These are phyloP conservation scores for Scelioninae gen. 2 DNA, from an alignment of 2,888 invertebrate genomes.

Conservation along the genomic window DNA sequence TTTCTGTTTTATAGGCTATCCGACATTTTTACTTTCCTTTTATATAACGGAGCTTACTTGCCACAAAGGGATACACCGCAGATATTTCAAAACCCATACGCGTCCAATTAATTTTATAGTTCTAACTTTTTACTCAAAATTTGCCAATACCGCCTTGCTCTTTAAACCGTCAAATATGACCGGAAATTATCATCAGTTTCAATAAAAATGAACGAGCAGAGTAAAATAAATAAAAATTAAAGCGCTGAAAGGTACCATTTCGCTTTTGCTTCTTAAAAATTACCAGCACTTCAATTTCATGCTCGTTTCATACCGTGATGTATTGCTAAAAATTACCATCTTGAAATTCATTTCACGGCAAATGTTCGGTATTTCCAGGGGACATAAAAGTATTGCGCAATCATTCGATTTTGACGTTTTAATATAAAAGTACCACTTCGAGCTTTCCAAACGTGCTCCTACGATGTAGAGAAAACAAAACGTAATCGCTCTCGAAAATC, in stretches of 20 bases:
- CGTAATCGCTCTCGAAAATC: too few species aligned
- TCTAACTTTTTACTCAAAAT: not conserved
- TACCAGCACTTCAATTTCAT: slow-evolving; percentile 34
- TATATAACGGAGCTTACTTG: not conserved
- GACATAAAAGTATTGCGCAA: not conserved
- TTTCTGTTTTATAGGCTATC: too few species aligned
- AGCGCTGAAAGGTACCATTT: slow-evolving; percentile 8
- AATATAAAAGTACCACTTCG: too few species aligned
- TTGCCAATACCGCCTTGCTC: too few species aligned
- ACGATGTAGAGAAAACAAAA: too few species aligned
- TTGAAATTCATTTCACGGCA: slow-evolving; percentile 20
- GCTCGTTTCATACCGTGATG: slow-evolving; percentile 23
- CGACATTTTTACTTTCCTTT: not conserved
- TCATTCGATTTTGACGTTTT: not conserved
- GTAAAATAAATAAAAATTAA: slow-evolving; percentile 1
- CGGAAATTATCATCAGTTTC: not conserved
- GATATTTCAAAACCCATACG: not conserved
- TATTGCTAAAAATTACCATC: slow-evolving; percentile 25
- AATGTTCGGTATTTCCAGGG: not conserved
- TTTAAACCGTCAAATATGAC: not conserved
- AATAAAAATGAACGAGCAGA: not conserved
- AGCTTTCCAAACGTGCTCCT: too few species aligned
- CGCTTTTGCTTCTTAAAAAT: slow-evolving; percentile 6
- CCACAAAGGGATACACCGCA: not conserved
- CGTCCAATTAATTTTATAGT: not conserved